Evolutionary conservation across 2,113 vertebrate genomes (phyloP).

Genomic region (Oncorhynchus keta): DNA sequence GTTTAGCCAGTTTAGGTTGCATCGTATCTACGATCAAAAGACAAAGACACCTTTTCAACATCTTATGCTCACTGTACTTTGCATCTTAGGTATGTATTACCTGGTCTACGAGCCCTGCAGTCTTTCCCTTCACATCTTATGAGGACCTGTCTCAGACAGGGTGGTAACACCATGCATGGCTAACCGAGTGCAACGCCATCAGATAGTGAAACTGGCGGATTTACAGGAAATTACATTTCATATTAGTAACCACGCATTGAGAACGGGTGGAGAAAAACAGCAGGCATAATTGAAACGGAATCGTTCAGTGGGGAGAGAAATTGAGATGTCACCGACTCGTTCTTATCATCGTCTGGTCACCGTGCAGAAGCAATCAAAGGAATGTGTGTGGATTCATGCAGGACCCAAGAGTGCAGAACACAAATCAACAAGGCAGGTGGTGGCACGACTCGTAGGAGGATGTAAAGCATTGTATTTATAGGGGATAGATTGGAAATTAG

Average conservation of each 20-base stretch:
- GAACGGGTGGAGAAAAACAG: conserved; percentile 51
- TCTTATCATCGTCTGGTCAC: conserved; percentile 73
- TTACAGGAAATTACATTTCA: conserved; percentile 77
- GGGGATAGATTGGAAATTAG: conserved; percentile 44
- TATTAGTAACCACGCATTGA: conserved; percentile 50
- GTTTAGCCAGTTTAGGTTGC: too few species aligned
- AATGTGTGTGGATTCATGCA: conserved; percentile 58
- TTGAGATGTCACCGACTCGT: conserved; percentile 76
- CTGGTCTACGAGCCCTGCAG: conserved; percentile 48
- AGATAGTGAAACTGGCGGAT: conserved; percentile 68
- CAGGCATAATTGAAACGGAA: conserved; percentile 55
- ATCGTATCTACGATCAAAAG: too few species aligned
- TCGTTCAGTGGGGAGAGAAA: conserved; percentile 40
- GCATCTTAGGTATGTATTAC: conserved; percentile 69
- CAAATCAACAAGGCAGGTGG: conserved; percentile 57
- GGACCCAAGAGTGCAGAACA: conserved; percentile 68
- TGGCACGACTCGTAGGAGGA: background rate
- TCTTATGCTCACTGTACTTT: background rate
- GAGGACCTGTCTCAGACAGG: conserved; percentile 61
- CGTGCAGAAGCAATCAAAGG: conserved; percentile 78
- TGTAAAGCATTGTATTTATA: conserved; percentile 1
- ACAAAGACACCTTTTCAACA: too few species aligned
- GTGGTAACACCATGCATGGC: conserved; percentile 69
- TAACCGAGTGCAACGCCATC: conserved; percentile 71
- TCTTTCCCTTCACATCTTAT: conserved; percentile 52